A percentile compares a stretch with the other conserved stretches of the same genome.
phyloP scores from a whole-genome alignment of 1,140 invertebrate genomes.

The Caenorhabditis briggsae region DNA sequence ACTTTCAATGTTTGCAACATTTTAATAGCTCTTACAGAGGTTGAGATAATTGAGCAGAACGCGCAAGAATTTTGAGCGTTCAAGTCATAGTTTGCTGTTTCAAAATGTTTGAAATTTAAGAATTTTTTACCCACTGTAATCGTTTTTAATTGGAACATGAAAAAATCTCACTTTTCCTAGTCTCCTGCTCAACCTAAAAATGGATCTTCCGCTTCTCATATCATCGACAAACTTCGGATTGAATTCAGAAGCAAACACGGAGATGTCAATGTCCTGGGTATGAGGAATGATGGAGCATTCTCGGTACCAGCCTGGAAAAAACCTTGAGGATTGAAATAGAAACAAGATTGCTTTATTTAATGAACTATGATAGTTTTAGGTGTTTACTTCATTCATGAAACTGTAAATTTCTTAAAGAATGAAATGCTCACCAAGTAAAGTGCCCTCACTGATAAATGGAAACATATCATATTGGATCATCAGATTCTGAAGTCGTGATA shows the following conservation, averaged over 20 bases:
- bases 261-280: constrained; percentile 61
- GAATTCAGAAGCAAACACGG: constrained; percentile 61
- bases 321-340: background rate
- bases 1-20: no score
- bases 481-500: constrained; percentile 18
- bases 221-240: constrained; percentile 46
- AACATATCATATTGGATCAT: constrained; percentile 25
- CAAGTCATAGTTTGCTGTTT: no score
- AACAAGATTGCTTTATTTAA: no score
- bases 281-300: constrained; percentile 66
- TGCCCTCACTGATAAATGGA: constrained; percentile 36
- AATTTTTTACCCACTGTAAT: no score
- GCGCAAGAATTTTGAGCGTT: no score
- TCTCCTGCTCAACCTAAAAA: constrained; percentile 4
- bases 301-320: constrained; percentile 64
- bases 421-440: constrained; percentile 33
- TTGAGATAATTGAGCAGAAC: no score
- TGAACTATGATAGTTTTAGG: no score
- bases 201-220: constrained; percentile 8
- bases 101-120: no score
- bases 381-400: no score
- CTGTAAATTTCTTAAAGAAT: background rate
- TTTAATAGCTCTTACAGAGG: no score
- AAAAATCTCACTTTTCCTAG: constrained; percentile 27
- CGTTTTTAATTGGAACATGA: background rate